Conservation (phyloP, 2,797 vertebrate genomes). For the Rhynchotus rufescens region DNA sequence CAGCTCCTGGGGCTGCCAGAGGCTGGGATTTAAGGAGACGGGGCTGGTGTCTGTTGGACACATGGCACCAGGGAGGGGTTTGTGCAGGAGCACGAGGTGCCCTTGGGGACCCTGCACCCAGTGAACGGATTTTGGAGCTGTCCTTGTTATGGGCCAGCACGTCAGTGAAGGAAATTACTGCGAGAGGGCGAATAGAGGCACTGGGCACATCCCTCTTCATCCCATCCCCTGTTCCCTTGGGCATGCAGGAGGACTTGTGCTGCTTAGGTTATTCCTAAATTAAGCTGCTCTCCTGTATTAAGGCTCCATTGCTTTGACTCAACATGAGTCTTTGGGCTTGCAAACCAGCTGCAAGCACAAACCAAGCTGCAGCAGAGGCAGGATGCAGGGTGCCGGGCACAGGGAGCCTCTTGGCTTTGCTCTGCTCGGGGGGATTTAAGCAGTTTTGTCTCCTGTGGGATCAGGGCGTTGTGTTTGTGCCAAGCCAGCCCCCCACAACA, state of each 20-base stretch:
- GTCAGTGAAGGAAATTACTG: background rate
- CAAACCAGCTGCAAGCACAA: background rate
- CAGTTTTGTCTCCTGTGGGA: background rate
- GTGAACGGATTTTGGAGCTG: background rate
- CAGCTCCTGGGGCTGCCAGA: background rate
- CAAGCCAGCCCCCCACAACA: background rate
- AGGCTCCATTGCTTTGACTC: background rate
- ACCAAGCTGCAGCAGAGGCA: background rate
- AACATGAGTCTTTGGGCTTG: background rate
- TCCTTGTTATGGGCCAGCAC: background rate
- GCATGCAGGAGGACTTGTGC: background rate
- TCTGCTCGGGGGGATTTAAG: background rate
- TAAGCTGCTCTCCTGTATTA: background rate
- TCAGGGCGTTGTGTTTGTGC: background rate
- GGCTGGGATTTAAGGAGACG: too few species aligned
- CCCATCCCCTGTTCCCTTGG: background rate
- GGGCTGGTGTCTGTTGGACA: too few species aligned
- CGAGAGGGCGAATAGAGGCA: fast-evolving
- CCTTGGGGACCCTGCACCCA: background rate
- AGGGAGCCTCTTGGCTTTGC: background rate
- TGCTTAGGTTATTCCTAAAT: background rate
- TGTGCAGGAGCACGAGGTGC: background rate
- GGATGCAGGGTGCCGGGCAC: background rate
- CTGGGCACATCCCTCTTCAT: background rate
- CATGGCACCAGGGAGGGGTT: background rate